phyloP scores from a whole-genome alignment of 2,797 vertebrate genomes.

The Diplodus puntazzo region DNA sequence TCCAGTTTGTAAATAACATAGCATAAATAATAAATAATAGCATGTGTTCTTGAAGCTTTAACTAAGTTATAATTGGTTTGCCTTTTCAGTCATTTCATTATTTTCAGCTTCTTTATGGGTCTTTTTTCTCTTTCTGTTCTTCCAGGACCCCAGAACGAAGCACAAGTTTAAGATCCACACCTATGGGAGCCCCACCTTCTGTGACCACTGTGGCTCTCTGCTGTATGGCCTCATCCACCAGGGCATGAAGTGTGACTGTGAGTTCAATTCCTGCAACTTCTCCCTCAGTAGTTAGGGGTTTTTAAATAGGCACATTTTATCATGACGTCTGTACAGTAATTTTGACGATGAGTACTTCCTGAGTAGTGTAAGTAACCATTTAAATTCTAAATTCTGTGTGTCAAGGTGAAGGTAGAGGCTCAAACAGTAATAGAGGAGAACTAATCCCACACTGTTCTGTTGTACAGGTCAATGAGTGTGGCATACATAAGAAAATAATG shows the following conservation, averaged over 20 bases:
- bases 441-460: not conserved
- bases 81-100: not conserved
- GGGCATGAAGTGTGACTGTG: constrained; percentile 85
- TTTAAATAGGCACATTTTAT: not conserved
- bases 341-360: not conserved
- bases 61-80: not conserved
- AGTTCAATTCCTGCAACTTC: constrained; percentile 32
- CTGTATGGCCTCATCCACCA: constrained; percentile 89
- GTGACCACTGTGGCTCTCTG: constrained; percentile 96
- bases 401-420: constrained; percentile 2
- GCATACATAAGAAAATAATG: constrained; percentile 2
- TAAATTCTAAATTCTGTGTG: not conserved
- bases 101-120: not conserved
- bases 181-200: constrained; percentile 96
- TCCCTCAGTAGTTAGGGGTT: not conserved
- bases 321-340: not conserved
- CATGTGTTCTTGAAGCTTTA: not conserved
- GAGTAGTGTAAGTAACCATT: not conserved
- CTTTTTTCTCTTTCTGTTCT: not conserved
- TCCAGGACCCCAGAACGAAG: constrained; percentile 96
- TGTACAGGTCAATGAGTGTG: not conserved
- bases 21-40: not conserved
- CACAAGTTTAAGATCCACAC: constrained; percentile 99
- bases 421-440: not conserved
- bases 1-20: not conserved